A percentile compares a stretch with the other conserved stretches of the same genome.
These are phyloP conservation scores for Drosophila fungiperda DNA, from an alignment of 2,888 invertebrate species.

Conservation along the genomic window DNA sequence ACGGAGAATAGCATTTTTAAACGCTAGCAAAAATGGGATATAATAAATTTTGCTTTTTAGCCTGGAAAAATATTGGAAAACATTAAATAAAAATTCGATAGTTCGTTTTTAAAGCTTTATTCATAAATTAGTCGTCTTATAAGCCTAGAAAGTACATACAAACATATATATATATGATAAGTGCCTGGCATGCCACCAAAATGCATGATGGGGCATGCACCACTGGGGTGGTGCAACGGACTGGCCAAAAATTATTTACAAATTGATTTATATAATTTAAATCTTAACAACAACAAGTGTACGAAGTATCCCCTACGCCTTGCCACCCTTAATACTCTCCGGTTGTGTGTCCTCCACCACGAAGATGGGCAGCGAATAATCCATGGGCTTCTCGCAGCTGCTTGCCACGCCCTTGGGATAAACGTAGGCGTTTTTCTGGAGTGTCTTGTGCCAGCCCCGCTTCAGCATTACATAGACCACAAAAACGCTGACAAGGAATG, in stretches of 20 bases:
- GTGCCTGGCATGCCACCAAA: conserved; percentile 17
- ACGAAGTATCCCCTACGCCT: conserved; percentile 57
- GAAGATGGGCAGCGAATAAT: conserved; percentile 85
- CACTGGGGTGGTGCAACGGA: conserved; percentile 10
- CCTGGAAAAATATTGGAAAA: neutral
- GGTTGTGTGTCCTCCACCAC: conserved; percentile 80
- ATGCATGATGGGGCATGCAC: conserved; percentile 17
- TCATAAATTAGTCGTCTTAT: conserved; percentile 80
- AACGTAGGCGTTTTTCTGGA: conserved; percentile 59
- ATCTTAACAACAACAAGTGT: conserved; percentile 37
- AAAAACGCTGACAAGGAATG: conserved; percentile 91
- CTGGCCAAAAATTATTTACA: conserved; percentile 64
- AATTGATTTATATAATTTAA: conserved; percentile 70
- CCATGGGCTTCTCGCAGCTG: conserved; percentile 77
- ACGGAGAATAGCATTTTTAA: neutral
- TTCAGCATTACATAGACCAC: conserved; percentile 91
- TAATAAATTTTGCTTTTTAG: neutral
- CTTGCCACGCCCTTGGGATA: conserved; percentile 40
- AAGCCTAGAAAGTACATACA: conserved; percentile 50
- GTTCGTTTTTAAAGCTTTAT: conserved; percentile 77
- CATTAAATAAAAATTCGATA: neutral
- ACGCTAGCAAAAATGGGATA: neutral
- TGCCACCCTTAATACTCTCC: conserved; percentile 67
- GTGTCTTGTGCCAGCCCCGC: conserved; percentile 86
- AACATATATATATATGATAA: conserved; percentile 27